Evolutionary conservation across 1,140 invertebrate species (phyloP).

Genomic region (Dolichoris vasculosae): DNA sequence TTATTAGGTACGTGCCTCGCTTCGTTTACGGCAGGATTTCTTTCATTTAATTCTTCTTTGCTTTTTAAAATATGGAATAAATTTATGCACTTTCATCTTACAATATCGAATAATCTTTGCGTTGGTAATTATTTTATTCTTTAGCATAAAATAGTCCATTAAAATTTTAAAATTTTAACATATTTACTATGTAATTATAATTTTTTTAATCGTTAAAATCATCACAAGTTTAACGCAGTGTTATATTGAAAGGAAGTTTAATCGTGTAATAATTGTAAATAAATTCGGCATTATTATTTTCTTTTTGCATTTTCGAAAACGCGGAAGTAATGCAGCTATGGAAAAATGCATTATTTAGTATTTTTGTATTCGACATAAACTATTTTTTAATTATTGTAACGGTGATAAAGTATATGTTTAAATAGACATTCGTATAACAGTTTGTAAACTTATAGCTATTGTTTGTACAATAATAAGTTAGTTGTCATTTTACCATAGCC

Average conservation of each 20-base stretch:
- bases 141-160: constrained; percentile 49
- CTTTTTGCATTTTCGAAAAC: background rate
- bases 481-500: background rate
- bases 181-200: constrained; percentile 45
- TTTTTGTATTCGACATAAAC: constrained; percentile 46
- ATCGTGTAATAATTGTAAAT: constrained; percentile 18
- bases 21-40: constrained; percentile 41
- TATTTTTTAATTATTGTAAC: constrained; percentile 50
- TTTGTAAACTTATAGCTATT: constrained; percentile 47
- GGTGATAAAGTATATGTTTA: constrained; percentile 51
- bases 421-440: constrained; percentile 51
- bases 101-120: constrained; percentile 41
- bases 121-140: constrained; percentile 25
- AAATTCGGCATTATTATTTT: constrained; percentile 28
- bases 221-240: constrained; percentile 42
- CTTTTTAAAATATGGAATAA: constrained; percentile 45
- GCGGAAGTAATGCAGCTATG: background rate
- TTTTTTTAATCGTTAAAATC: constrained; percentile 41
- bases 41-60: constrained; percentile 24
- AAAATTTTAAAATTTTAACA: constrained; percentile 50
- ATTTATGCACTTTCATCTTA: constrained; percentile 42
- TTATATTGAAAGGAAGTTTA: constrained; percentile 35
- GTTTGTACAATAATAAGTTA: constrained; percentile 47
- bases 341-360: constrained; percentile 31
- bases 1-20: constrained; percentile 14